Evolutionary conservation across 2,888 invertebrate species (phyloP).

Genomic region (Trichopria drosophilae): DNA sequence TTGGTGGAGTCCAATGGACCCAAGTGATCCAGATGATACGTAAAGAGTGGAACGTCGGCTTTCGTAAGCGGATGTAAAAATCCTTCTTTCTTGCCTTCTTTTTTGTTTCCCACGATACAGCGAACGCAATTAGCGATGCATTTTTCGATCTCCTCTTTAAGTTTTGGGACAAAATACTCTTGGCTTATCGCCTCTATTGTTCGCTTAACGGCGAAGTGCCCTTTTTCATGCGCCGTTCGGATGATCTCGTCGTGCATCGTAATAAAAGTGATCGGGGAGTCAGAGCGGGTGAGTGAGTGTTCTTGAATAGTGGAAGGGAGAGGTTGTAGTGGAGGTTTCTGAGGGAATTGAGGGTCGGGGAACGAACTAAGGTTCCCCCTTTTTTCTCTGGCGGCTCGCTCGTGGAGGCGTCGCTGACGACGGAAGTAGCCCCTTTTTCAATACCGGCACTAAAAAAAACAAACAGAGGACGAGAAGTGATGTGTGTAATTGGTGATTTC

Average conservation of each 20-base stretch:
- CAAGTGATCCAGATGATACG: conserved; percentile 26
- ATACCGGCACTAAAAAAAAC: too few species aligned
- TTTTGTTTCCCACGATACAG: conserved; percentile 28
- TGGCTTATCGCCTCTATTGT: conserved; percentile 13
- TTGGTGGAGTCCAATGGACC: conserved; percentile 20
- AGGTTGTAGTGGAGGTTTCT: too few species aligned
- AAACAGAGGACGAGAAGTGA: too few species aligned
- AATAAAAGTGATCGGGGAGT: too few species aligned
- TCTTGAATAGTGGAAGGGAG: too few species aligned
- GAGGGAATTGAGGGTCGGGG: too few species aligned
- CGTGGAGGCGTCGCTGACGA: too few species aligned
- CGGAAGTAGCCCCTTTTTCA: too few species aligned
- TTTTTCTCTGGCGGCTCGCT: too few species aligned
- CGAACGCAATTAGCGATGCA: conserved; percentile 23
- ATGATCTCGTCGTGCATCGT: conserved; percentile 19
- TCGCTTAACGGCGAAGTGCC: conserved; percentile 19
- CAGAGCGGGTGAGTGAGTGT: too few species aligned
- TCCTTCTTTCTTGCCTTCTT: conserved; percentile 23
- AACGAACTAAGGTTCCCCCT: too few species aligned
- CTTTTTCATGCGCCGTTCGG: conserved; percentile 15
- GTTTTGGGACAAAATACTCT: conserved; percentile 26
- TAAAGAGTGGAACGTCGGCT: conserved; percentile 6
- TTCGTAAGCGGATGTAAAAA: conserved; percentile 20
- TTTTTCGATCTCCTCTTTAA: conserved; percentile 21
- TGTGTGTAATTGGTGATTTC: too few species aligned